Percentiles rank a stretch among this genome's conserved stretches.
Evolutionary conservation across 2,113 vertebrate species (phyloP).

Genomic region (Zosterops lateralis): DNA sequence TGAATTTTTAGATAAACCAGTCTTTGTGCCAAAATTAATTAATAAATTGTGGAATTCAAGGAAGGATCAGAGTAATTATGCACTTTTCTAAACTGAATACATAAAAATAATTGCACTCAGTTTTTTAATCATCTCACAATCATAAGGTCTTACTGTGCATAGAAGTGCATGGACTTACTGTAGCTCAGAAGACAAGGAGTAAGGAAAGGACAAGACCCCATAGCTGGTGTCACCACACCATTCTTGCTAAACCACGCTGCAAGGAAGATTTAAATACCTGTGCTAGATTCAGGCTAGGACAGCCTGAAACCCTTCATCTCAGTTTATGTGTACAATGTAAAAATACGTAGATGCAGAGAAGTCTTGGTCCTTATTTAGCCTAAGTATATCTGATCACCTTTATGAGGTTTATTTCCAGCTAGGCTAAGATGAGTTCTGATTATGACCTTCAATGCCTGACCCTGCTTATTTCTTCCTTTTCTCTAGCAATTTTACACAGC

Average conservation of each 20-base stretch:
- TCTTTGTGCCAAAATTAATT: neutral
- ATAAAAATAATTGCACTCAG: neutral
- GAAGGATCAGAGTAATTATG: neutral
- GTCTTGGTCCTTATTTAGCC: neutral
- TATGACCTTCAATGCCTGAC: neutral
- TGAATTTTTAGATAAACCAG: neutral
- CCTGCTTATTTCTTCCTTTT: neutral
- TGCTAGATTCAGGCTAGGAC: neutral
- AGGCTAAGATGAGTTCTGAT: neutral
- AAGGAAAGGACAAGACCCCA: neutral
- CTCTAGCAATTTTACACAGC: slow-evolving; percentile 88
- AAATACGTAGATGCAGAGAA: neutral
- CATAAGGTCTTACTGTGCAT: neutral
- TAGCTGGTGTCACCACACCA: neutral
- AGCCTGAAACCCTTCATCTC: neutral
- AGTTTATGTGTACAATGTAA: neutral
- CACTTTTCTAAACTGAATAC: neutral
- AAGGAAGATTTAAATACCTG: neutral
- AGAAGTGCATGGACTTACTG: neutral
- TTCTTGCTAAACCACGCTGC: neutral
- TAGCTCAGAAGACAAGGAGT: neutral
- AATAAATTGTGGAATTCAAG: neutral
- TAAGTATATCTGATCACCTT: neutral
- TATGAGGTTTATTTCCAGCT: neutral
- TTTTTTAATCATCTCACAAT: neutral